A percentile compares a stretch with the other conserved stretches of the same genome.
phyloP scores from a whole-genome alignment of 2,113 vertebrate species.

The Xiphorhynchus elegans region DNA sequence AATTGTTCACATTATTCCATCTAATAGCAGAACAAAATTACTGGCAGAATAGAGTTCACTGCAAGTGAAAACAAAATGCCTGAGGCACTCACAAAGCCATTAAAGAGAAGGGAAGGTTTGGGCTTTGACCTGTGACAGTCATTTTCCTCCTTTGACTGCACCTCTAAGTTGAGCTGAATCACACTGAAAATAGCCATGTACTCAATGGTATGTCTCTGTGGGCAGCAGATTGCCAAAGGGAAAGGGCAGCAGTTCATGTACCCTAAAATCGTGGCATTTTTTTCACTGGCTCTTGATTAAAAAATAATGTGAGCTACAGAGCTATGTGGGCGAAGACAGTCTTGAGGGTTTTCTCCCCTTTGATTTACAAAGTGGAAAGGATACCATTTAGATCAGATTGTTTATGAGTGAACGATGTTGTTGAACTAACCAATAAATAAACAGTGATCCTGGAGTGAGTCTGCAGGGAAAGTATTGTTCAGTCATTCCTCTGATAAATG shows the following conservation, averaged over 20 bases:
- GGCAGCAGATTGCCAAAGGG: not conserved
- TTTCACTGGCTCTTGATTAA: not conserved
- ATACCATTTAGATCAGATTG: not conserved
- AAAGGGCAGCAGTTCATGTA: not conserved
- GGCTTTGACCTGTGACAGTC: conserved; percentile 11
- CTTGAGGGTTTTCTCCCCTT: not conserved
- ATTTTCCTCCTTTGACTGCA: conserved; percentile 7
- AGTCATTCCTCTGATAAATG: not conserved
- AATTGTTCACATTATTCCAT: conserved; percentile 32
- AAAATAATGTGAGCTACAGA: not conserved
- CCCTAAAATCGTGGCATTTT: not conserved
- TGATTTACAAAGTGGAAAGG: not conserved
- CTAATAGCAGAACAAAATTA: conserved; percentile 36
- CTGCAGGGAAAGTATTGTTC: not conserved
- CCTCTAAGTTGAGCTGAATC: not conserved
- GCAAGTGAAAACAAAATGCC: conserved; percentile 46
- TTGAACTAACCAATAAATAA: not conserved
- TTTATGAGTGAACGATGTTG: not conserved
- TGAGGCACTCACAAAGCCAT: conserved; percentile 5
- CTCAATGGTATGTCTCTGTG: not conserved
- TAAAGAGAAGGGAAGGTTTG: conserved; percentile 2
- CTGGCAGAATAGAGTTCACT: not conserved
- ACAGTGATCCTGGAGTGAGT: not conserved
- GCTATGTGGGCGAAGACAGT: not conserved
- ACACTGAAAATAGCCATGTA: not conserved